Conservation (phyloP, 2,797 vertebrate species). For the Xiphophorus birchmanni region DNA sequence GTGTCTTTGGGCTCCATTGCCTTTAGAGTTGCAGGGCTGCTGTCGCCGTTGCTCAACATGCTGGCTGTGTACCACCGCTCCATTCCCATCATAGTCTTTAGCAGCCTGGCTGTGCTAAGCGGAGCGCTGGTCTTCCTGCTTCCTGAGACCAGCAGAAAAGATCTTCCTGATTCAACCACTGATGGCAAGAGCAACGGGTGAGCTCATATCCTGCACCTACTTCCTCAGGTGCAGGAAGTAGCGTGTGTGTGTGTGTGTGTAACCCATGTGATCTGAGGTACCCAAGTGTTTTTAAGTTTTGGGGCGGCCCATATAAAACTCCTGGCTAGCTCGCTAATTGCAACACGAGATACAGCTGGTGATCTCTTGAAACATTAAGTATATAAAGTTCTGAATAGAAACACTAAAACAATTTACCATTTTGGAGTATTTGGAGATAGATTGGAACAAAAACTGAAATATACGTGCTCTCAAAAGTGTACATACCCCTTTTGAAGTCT, state of each 20-base stretch:
- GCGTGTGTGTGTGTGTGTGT: too few relatives aligned
- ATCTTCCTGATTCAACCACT: slow-evolving; percentile 74
- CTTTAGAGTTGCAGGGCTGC: slow-evolving; percentile 57
- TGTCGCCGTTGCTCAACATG: slow-evolving; percentile 80
- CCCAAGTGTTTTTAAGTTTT: too few relatives aligned
- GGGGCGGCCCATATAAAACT: too few relatives aligned
- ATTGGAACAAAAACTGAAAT: neutral
- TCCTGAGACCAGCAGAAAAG: slow-evolving; percentile 78
- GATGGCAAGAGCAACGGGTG: slow-evolving; percentile 36
- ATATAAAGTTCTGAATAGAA: neutral
- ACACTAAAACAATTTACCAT: neutral
- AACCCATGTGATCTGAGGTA: too few relatives aligned
- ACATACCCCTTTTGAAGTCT: neutral
- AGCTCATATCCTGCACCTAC: neutral
- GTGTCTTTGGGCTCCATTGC: slow-evolving; percentile 78
- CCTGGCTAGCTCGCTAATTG: too few relatives aligned
- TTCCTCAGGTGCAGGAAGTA: neutral
- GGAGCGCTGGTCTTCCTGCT: slow-evolving; percentile 77
- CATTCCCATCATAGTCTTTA: slow-evolving; percentile 78
- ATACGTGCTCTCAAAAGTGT: neutral
- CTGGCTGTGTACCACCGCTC: slow-evolving; percentile 67
- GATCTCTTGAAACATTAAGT: neutral
- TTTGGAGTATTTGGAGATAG: neutral
- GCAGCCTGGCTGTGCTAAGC: slow-evolving; percentile 64
- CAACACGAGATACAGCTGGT: too few relatives aligned